These are phyloP conservation scores for Apotomis turbidana DNA, from an alignment of 2,888 invertebrate genomes.

Conservation along the genomic window DNA sequence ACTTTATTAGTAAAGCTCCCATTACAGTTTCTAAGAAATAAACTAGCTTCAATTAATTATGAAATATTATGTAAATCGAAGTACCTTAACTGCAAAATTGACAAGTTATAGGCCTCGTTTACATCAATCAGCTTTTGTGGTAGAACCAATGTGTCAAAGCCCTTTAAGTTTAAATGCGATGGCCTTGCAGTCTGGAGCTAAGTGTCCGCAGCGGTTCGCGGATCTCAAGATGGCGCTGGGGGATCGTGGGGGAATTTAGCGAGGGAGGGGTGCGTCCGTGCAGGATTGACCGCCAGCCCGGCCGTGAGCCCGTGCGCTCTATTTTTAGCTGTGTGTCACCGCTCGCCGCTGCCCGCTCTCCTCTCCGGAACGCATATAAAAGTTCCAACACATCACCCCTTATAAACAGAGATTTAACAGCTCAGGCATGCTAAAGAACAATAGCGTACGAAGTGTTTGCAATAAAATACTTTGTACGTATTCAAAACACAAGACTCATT, in stretches of 20 bases:
- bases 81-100: conserved; percentile 13
- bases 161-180: conserved; percentile 56
- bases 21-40: neutral
- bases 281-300: conserved; percentile 58
- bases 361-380: conserved; percentile 50
- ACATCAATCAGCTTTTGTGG: conserved; percentile 6
- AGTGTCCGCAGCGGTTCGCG: conserved; percentile 65
- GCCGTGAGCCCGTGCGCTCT: conserved; percentile 66
- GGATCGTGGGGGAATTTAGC: conserved; percentile 58
- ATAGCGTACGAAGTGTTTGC: conserved; percentile 3
- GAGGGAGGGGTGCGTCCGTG: conserved; percentile 52
- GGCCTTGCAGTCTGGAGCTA: conserved; percentile 65
- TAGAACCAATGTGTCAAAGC: conserved; percentile 42
- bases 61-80: conserved; percentile 2
- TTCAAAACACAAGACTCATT: neutral
- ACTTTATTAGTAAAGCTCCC: neutral
- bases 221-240: conserved; percentile 76
- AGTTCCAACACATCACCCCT: conserved; percentile 35
- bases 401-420: conserved; percentile 29
- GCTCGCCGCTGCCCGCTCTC: conserved; percentile 59
- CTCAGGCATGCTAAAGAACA: conserved; percentile 5
- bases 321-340: conserved; percentile 82
- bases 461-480: conserved; percentile 9
- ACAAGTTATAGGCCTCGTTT: conserved; percentile 9
- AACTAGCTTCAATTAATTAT: neutral